Conservation (phyloP, 1,140 invertebrate genomes). For the Leptonema lineaticorne region DNA sequence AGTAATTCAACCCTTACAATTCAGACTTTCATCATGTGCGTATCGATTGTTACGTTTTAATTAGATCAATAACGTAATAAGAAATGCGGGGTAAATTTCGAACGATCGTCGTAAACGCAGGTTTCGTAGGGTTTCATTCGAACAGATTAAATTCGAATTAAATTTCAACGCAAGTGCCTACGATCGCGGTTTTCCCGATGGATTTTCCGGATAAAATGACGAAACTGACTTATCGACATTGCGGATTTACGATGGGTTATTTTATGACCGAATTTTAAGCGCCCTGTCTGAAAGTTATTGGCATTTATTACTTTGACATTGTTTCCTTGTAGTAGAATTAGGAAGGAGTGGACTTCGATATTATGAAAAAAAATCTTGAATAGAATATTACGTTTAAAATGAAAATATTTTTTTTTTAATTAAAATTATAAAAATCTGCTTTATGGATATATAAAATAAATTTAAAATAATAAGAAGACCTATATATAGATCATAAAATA, state of each 20-base stretch:
- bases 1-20: background rate
- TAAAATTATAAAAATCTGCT: no score
- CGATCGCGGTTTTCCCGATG: conserved; percentile 12
- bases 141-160: conserved; percentile 27
- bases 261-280: background rate
- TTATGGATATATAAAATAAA: no score
- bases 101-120: background rate
- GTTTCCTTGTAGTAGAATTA: no score
- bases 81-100: background rate
- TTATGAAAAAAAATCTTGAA: background rate
- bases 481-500: no score
- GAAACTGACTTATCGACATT: background rate
- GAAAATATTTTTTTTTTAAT: background rate
- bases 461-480: no score
- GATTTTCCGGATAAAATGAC: conserved; percentile 1
- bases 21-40: background rate
- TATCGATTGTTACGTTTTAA: background rate
- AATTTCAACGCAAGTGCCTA: conserved; percentile 10
- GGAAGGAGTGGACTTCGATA: no score
- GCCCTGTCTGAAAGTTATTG: no score
- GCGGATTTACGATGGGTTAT: background rate
- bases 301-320: no score
- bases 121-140: background rate
- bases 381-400: background rate
- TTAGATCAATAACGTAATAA: background rate